Percentiles rank a stretch among this genome's conserved stretches.
Conservation (phyloP, 2,888 invertebrate genomes). For the Scrobipalpa atriplicella region DNA sequence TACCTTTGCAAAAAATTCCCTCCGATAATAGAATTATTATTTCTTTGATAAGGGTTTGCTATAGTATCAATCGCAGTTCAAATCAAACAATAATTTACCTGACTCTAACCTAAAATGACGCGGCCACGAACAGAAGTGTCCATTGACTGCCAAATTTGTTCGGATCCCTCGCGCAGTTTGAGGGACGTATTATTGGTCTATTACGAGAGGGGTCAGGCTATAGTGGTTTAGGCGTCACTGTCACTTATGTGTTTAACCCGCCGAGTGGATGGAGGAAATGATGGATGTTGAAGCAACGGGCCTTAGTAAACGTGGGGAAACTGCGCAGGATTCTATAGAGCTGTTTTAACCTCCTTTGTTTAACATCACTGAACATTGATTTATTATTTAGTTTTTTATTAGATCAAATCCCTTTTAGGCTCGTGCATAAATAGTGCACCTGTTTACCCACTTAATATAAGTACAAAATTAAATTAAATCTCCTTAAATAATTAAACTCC, state of each 20-base stretch:
- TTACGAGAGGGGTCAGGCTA: slow-evolving; percentile 51
- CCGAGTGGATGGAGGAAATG: slow-evolving; percentile 81
- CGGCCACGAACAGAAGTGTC: slow-evolving; percentile 58
- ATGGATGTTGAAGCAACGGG: slow-evolving; percentile 73
- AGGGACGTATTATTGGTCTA: slow-evolving; percentile 41
- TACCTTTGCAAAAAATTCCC: not conserved
- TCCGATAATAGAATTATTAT: not conserved
- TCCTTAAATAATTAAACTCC: too few species aligned
- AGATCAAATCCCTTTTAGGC: too few species aligned
- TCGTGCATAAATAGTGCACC: too few species aligned
- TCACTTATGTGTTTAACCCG: slow-evolving; percentile 83
- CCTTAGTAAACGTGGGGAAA: slow-evolving; percentile 62
- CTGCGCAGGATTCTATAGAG: slow-evolving; percentile 55
- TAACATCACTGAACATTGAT: too few species aligned
- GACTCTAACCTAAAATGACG: slow-evolving; percentile 67
- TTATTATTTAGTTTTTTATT: too few species aligned
- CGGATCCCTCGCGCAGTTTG: slow-evolving; percentile 49
- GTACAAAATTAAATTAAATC: too few species aligned
- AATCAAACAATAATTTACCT: slow-evolving; percentile 73
- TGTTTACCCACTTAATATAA: too few species aligned
- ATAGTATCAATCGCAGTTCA: slow-evolving; percentile 61
- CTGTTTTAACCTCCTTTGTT: slow-evolving; percentile 40
- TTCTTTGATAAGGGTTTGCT: slow-evolving; percentile 22
- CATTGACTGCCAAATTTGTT: slow-evolving; percentile 54
- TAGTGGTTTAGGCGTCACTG: slow-evolving; percentile 73